Conservation (phyloP, 1,140 invertebrate genomes). For the Zaprionus taronus region DNA sequence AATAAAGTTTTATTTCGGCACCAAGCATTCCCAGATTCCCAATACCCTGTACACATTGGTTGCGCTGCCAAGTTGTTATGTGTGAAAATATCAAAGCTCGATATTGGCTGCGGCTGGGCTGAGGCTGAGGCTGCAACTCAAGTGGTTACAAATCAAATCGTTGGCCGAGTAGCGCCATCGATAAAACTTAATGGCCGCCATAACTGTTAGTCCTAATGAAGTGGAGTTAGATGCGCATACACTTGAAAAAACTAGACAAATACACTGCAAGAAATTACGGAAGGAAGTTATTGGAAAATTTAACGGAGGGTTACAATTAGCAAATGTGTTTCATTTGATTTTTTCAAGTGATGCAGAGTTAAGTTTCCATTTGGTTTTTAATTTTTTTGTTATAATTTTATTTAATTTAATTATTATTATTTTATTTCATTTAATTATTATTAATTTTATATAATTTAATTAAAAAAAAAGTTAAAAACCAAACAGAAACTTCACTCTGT, state of each 20-base stretch:
- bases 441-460: no score
- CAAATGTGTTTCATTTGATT: not conserved
- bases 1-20: slow-evolving; percentile 71
- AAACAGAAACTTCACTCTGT: no score
- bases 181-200: slow-evolving; percentile 81
- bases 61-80: slow-evolving; percentile 30
- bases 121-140: slow-evolving; percentile 38
- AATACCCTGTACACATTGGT: not conserved
- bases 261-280: slow-evolving; percentile 1
- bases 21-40: slow-evolving; percentile 15
- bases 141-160: slow-evolving; percentile 78
- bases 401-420: no score
- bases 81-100: slow-evolving; percentile 78
- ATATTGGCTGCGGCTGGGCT: slow-evolving; percentile 39
- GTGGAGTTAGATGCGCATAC: slow-evolving; percentile 37
- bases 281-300: not conserved
- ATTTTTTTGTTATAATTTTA: no score
- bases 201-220: slow-evolving; percentile 68
- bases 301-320: fast-evolving
- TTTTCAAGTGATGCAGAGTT: fast-evolving
- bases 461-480: no score
- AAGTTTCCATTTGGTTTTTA: not conserved
- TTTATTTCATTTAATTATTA: no score
- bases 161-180: slow-evolving; percentile 65
- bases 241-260: slow-evolving; percentile 14